These are phyloP conservation scores for Lagodon rhomboides DNA, from an alignment of 2,797 vertebrate genomes.

Conservation along the genomic window DNA sequence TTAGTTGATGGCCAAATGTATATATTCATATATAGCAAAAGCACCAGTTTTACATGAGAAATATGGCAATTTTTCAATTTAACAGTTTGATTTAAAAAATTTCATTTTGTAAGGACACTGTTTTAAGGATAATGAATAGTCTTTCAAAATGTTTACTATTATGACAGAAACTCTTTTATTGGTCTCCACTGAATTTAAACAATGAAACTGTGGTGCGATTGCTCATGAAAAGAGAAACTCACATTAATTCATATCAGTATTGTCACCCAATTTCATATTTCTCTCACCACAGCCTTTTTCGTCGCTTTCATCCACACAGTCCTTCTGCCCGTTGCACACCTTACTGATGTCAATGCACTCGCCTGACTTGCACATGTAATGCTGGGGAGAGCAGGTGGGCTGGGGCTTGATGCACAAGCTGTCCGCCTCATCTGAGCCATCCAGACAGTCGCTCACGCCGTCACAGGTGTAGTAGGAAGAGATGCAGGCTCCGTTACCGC, in stretches of 20 bases:
- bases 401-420: constrained; percentile 87
- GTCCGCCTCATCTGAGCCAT: constrained; percentile 92
- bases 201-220: neutral
- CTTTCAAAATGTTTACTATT: neutral
- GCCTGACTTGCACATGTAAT: constrained; percentile 92
- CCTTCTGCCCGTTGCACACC: constrained; percentile 91
- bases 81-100: no score
- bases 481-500: constrained; percentile 93
- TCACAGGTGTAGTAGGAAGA: constrained; percentile 86
- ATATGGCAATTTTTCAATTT: no score
- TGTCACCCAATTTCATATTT: neutral
- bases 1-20: neutral
- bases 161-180: neutral
- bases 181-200: neutral
- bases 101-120: no score
- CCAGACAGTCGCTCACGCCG: constrained; percentile 90
- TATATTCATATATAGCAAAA: neutral
- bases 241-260: neutral
- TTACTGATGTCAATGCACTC: constrained; percentile 89
- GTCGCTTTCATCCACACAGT: constrained; percentile 93
- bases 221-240: neutral
- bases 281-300: constrained; percentile 94
- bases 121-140: neutral
- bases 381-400: constrained; percentile 90
- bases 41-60: neutral